These are phyloP conservation scores for Myotis myotis DNA, from an alignment of 2,797 vertebrate species.

Conservation along the genomic window DNA sequence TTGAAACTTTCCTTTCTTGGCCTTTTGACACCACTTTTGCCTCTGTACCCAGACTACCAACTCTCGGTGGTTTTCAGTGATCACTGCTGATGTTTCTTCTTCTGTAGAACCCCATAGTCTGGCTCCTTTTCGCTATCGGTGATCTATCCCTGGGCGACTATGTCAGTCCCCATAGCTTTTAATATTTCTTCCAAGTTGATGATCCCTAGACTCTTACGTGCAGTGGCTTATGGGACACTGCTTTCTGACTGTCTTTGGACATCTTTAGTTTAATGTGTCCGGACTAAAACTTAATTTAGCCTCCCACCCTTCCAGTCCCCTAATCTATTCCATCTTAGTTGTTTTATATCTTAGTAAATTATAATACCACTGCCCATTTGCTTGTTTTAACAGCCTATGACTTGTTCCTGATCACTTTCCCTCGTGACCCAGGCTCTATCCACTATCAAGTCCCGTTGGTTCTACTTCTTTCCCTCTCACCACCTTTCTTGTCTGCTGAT, in stretches of 20 bases:
- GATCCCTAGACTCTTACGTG: background rate
- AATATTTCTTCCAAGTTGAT: background rate
- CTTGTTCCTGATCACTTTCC: background rate
- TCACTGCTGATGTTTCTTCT: background rate
- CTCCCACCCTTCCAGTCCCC: background rate
- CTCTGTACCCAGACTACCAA: background rate
- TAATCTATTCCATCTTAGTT: background rate
- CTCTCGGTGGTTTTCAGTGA: background rate
- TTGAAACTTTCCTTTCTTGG: background rate
- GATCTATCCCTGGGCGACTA: background rate
- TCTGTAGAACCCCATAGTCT: background rate
- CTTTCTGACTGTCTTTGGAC: background rate
- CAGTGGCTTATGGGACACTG: background rate
- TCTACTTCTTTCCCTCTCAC: background rate
- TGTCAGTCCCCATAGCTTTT: background rate
- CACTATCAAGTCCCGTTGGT: background rate
- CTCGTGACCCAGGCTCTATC: background rate
- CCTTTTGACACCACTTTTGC: background rate
- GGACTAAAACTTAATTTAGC: background rate
- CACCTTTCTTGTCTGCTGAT: background rate
- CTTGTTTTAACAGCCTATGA: background rate
- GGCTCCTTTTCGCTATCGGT: background rate
- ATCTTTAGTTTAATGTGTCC: background rate
- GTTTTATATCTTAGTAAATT: background rate
- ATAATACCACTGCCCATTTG: background rate